Conservation (phyloP, 2,888 invertebrate genomes). For the Netelia fuscicornis region DNA sequence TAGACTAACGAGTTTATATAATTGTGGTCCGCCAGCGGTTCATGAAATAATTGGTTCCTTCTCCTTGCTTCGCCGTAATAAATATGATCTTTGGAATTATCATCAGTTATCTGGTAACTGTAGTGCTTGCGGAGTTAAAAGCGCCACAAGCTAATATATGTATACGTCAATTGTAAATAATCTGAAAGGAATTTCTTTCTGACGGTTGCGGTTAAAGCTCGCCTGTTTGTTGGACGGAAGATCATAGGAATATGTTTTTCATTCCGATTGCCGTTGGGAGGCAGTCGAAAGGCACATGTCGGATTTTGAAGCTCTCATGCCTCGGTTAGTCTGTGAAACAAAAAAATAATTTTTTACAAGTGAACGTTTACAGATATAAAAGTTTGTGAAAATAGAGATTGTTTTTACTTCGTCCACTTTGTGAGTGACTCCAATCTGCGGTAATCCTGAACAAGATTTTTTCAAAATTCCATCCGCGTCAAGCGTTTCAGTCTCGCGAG, state of each 20-base stretch:
- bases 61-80: constrained; percentile 41
- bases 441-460: constrained; percentile 80
- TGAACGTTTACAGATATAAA: constrained; percentile 1
- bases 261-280: constrained; percentile 54
- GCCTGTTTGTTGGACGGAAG: constrained; percentile 48
- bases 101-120: constrained; percentile 25
- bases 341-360: background rate
- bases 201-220: constrained; percentile 50
- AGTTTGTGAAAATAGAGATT: constrained; percentile 18
- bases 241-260: constrained; percentile 48
- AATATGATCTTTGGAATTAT: constrained; percentile 34
- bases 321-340: constrained; percentile 67
- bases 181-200: background rate
- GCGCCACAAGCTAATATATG: constrained; percentile 39
- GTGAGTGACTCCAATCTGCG: constrained; percentile 57
- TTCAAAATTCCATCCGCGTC: constrained; percentile 76
- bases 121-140: constrained; percentile 46
- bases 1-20: constrained; percentile 54
- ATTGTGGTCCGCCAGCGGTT: constrained; percentile 68
- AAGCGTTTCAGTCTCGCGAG: constrained; percentile 72
- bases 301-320: constrained; percentile 74
- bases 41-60: constrained; percentile 56
- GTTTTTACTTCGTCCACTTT: constrained; percentile 43
- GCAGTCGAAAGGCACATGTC: constrained; percentile 73
- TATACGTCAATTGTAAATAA: constrained; percentile 41